Evolutionary conservation across 2,113 vertebrate species (phyloP).

Genomic region (Genyomyrus donnyi): DNA sequence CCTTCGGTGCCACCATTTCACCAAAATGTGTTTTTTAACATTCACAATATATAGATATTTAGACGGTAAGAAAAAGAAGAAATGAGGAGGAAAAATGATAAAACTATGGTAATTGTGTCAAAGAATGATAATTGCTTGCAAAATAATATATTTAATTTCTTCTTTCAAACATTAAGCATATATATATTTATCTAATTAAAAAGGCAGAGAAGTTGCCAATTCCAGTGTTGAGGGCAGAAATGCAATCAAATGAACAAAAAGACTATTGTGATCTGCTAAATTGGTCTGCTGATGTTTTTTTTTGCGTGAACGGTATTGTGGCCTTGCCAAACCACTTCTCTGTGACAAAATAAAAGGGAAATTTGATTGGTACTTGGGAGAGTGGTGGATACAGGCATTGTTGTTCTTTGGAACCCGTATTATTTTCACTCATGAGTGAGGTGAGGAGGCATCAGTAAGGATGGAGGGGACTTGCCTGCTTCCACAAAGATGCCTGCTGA

Average conservation of each 20-base stretch:
- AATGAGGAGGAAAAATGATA: not conserved
- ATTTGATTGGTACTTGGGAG: not conserved
- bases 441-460: not conserved
- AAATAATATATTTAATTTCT: constrained; percentile 14
- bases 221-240: not conserved
- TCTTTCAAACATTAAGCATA: not conserved
- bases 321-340: not conserved
- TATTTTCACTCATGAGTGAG: constrained; percentile 5
- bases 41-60: not conserved
- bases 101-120: not conserved
- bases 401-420: not conserved
- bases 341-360: not conserved
- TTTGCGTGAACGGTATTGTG: not conserved
- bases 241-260: not conserved
- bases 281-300: not conserved
- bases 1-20: constrained; percentile 22
- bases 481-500: not conserved
- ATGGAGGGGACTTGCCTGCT: not conserved
- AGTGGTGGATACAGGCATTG: not conserved
- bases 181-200: not conserved
- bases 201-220: not conserved
- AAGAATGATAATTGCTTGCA: not conserved
- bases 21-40: not conserved
- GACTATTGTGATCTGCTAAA: not conserved
- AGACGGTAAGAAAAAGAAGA: not conserved